phyloP scores from a whole-genome alignment of 2,888 invertebrate genomes.

The Julus scanicus region DNA sequence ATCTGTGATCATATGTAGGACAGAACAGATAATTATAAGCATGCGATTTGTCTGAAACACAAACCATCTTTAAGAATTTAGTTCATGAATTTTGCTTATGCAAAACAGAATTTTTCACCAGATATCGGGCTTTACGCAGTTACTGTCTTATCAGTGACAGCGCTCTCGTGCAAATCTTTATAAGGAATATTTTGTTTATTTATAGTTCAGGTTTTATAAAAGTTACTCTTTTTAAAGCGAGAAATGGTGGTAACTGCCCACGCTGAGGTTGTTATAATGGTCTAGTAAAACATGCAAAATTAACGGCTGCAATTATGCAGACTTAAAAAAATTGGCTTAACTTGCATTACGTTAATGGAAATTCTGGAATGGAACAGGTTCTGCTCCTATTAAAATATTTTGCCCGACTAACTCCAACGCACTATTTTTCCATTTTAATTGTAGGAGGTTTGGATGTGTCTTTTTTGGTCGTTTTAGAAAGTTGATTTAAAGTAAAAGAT shows the following conservation, averaged over 20 bases:
- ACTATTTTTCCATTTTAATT: neutral
- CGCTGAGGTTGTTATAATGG: neutral
- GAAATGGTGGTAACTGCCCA: neutral
- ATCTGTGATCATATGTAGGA: too few species aligned
- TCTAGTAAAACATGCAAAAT: slow-evolving; percentile 7
- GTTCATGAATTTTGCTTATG: neutral
- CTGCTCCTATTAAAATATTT: neutral
- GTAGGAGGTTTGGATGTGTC: neutral
- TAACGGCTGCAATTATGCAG: slow-evolving; percentile 24
- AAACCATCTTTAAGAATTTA: neutral
- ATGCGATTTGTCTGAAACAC: neutral
- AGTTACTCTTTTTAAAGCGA: neutral
- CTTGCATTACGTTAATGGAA: neutral
- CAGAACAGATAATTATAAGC: neutral
- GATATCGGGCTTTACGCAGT: too few species aligned
- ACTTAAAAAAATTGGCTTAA: neutral
- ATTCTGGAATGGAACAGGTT: neutral
- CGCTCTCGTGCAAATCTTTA: too few species aligned
- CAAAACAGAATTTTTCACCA: neutral
- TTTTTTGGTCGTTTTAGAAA: neutral
- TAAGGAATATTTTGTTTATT: neutral
- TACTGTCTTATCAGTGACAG: too few species aligned
- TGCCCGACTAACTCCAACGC: slow-evolving; percentile 35
- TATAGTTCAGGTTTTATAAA: neutral
- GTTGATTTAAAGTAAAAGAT: slow-evolving; percentile 7